Conservation (phyloP, 1,140 invertebrate species). For the Drosophila kepulauana region DNA sequence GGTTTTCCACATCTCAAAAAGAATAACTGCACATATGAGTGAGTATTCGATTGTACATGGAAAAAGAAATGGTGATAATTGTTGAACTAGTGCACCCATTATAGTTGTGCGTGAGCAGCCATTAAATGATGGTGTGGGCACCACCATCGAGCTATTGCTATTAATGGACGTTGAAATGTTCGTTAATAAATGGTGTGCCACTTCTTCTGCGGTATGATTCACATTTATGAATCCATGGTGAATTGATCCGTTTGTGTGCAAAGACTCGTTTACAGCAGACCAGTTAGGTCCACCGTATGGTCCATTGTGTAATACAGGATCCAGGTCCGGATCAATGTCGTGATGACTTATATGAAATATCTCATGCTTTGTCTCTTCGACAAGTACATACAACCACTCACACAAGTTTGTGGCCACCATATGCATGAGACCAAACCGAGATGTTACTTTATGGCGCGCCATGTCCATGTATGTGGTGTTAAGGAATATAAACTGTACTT, state of each 20-base stretch:
- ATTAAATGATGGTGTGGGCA: constrained; percentile 39
- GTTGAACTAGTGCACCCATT: constrained; percentile 90
- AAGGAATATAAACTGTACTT: constrained; percentile 95
- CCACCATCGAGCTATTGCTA: constrained; percentile 34
- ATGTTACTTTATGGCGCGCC: constrained; percentile 95
- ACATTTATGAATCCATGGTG: constrained; percentile 3
- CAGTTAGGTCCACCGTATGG: constrained; percentile 53
- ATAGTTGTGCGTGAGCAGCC: constrained; percentile 86
- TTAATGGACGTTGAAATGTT: constrained; percentile 50
- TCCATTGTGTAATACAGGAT: constrained; percentile 40
- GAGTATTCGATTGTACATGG: constrained; percentile 96
- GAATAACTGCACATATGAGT: constrained; percentile 93
- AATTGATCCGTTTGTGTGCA: constrained; percentile 39
- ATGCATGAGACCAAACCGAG: constrained; percentile 96
- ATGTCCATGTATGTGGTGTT: constrained; percentile 88
- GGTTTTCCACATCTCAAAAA: constrained; percentile 93
- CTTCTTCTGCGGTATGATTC: background rate
- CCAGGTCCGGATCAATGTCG: constrained; percentile 48
- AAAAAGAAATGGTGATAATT: constrained; percentile 94
- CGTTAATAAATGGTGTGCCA: constrained; percentile 25
- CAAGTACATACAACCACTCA: constrained; percentile 95
- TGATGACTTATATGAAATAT: constrained; percentile 87
- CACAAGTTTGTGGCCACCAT: constrained; percentile 96
- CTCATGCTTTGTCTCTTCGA: constrained; percentile 92
- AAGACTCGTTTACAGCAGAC: constrained; percentile 60